Evolutionary conservation across 2,797 vertebrate genomes (phyloP).

Genomic region (Poeciliopsis infans): DNA sequence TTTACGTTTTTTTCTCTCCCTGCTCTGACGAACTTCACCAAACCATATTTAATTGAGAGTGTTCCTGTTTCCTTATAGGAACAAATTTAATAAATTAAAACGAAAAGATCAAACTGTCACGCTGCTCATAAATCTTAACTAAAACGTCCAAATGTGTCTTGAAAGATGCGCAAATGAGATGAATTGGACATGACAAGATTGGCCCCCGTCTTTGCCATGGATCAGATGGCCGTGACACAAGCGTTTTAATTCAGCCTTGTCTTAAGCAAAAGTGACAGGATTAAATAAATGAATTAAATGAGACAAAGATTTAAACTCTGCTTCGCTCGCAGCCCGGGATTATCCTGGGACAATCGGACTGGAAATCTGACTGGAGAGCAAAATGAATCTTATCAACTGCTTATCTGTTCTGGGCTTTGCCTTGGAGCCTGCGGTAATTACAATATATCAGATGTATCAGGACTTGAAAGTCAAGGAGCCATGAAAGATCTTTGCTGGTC

Average conservation of each 20-base stretch:
- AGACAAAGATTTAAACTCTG: conserved; percentile 71
- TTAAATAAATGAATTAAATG: conserved; percentile 77
- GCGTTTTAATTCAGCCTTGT: conserved; percentile 62
- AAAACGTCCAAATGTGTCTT: conserved; percentile 60
- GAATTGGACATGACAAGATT: conserved; percentile 75
- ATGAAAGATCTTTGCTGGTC: conserved; percentile 47
- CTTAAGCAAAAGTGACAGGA: conserved; percentile 77
- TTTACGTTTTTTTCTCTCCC: conserved; percentile 38
- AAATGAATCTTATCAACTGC: conserved; percentile 61
- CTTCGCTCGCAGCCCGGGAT: conserved; percentile 47
- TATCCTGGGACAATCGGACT: conserved; percentile 51
- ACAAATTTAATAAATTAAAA: conserved; percentile 67
- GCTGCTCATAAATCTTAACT: conserved; percentile 30
- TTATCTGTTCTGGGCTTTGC: conserved; percentile 54
- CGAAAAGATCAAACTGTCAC: conserved; percentile 32
- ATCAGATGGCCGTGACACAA: conserved; percentile 72
- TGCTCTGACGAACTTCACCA: conserved; percentile 27
- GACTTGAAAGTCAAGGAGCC: conserved; percentile 49
- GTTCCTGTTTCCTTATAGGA: conserved; percentile 41
- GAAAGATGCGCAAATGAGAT: conserved; percentile 60
- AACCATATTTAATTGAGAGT: conserved; percentile 44
- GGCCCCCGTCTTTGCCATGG: conserved; percentile 46
- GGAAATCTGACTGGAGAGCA: conserved; percentile 57
- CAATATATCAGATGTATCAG: conserved; percentile 61
- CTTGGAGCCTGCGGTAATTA: conserved; percentile 56